Conservation (phyloP, 2,797 vertebrate genomes). For the Cryptoblepharus egeriae region DNA sequence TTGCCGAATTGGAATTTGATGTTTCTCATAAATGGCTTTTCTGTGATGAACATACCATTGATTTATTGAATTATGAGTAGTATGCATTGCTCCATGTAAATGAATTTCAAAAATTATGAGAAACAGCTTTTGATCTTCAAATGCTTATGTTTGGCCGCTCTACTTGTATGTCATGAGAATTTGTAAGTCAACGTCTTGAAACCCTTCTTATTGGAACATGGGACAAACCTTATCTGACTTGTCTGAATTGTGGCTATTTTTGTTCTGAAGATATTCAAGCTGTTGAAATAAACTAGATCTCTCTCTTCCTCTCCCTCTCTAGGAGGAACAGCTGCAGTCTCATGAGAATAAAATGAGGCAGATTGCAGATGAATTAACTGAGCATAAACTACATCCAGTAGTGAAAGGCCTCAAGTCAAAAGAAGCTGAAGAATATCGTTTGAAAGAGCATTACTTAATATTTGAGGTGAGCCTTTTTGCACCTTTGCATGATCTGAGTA, state of each 20-base stretch:
- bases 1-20: too few relatives aligned
- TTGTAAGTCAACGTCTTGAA: conserved; percentile 4
- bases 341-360: conserved; percentile 96
- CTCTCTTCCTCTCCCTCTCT: conserved; percentile 26
- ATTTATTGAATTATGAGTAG: not conserved
- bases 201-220: not conserved
- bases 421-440: conserved; percentile 91
- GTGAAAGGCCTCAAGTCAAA: conserved; percentile 89
- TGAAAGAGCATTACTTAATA: conserved; percentile 97
- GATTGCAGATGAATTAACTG: conserved; percentile 92
- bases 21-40: not conserved
- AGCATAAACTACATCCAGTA: conserved; percentile 87
- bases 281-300: too few relatives aligned
- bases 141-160: conserved; percentile 28
- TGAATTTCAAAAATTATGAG: not conserved
- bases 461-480: conserved; percentile 87
- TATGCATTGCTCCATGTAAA: not conserved
- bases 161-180: conserved; percentile 44
- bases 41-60: not conserved
- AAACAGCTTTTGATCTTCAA: conserved; percentile 15
- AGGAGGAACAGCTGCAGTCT: conserved; percentile 95
- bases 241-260: conserved; percentile 15
- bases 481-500: conserved; percentile 45
- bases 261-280: not conserved
- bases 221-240: rapidly evolving